These are phyloP conservation scores for Morone chrysops DNA, from an alignment of 2,113 vertebrate species.

Conservation along the genomic window DNA sequence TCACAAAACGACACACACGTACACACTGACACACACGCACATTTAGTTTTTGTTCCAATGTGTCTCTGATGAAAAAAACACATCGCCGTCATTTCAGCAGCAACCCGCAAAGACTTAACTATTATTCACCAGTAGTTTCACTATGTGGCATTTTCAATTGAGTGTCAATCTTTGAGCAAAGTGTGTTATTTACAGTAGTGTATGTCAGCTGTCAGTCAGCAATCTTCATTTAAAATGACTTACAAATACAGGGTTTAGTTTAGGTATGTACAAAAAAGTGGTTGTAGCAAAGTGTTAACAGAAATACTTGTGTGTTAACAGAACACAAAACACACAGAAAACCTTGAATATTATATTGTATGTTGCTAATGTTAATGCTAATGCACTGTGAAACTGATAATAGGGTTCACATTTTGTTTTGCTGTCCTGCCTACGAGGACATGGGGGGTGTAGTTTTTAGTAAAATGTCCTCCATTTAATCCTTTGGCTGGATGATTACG, in stretches of 20 bases:
- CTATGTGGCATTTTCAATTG: neutral
- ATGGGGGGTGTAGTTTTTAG: too few relatives aligned
- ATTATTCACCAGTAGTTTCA: neutral
- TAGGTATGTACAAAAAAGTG: neutral
- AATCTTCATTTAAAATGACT: neutral
- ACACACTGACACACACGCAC: neutral
- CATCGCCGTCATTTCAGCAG: neutral
- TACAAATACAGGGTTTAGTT: neutral
- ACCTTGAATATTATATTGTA: too few relatives aligned
- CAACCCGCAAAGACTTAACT: neutral
- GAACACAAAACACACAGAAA: neutral
- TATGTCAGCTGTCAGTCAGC: neutral
- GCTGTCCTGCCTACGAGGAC: too few relatives aligned
- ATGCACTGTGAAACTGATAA: too few relatives aligned
- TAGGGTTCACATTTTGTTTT: too few relatives aligned
- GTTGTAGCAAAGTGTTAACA: neutral
- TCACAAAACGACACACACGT: slow-evolving; percentile 3
- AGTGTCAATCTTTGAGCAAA: neutral
- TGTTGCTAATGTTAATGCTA: too few relatives aligned
- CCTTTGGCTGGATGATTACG: too few relatives aligned
- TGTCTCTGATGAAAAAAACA: slow-evolving; percentile 22
- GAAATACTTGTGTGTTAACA: neutral
- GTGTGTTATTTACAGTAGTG: neutral
- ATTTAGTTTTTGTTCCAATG: slow-evolving; percentile 15
- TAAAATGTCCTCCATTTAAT: too few relatives aligned